phyloP scores from a whole-genome alignment of 2,888 invertebrate species.

The Hirtodrosophila duncani region DNA sequence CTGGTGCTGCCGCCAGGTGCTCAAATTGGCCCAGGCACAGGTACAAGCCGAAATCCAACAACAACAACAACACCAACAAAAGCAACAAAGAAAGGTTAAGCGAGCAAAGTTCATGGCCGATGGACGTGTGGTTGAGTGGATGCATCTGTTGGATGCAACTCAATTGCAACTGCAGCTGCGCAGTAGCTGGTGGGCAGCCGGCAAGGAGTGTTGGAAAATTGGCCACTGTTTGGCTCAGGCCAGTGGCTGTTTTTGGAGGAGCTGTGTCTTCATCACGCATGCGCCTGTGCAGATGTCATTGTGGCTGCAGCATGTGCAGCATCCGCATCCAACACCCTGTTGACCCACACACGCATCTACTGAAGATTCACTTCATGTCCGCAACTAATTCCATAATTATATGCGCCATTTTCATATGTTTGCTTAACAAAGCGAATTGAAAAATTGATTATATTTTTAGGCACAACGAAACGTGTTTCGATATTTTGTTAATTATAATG shows the following conservation, averaged over 20 bases:
- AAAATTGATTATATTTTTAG: constrained; percentile 25
- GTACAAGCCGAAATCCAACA: constrained; percentile 52
- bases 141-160: constrained; percentile 20
- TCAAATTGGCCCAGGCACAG: constrained; percentile 56
- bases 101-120: constrained; percentile 75
- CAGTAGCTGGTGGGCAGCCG: constrained; percentile 42
- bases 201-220: too few relatives aligned
- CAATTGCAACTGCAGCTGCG: constrained; percentile 48
- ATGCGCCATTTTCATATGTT: constrained; percentile 50
- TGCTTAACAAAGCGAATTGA: constrained; percentile 37
- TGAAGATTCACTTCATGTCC: constrained; percentile 37
- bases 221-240: too few relatives aligned
- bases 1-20: constrained; percentile 47
- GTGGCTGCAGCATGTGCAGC: constrained; percentile 3
- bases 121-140: constrained; percentile 60
- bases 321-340: constrained; percentile 43
- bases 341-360: constrained; percentile 63
- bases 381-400: constrained; percentile 41
- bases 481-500: too few relatives aligned
- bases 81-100: constrained; percentile 46
- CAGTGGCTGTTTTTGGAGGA: too few relatives aligned
- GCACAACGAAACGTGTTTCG: constrained; percentile 12
- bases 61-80: constrained; percentile 24
- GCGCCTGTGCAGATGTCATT: constrained; percentile 26
- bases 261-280: too few relatives aligned